phyloP scores from a whole-genome alignment of 2,797 vertebrate species.

The Catamblyrhynchus diadema region DNA sequence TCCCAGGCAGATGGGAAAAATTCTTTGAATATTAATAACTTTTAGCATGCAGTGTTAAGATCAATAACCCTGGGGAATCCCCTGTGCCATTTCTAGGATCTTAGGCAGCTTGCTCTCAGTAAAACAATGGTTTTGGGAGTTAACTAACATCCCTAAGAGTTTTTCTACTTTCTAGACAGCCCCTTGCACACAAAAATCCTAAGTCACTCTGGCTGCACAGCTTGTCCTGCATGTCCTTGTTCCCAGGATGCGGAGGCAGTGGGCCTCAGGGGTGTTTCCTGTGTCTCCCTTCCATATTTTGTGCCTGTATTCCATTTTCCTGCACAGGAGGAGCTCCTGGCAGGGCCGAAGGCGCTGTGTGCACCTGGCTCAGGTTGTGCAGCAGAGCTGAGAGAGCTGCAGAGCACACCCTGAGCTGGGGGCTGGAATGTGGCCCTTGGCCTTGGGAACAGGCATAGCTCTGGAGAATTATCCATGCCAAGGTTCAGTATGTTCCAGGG shows the following conservation, averaged over 20 bases:
- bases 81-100: background rate
- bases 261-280: background rate
- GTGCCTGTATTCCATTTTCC: background rate
- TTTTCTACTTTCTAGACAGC: background rate
- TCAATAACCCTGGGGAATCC: background rate
- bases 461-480: background rate
- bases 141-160: background rate
- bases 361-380: background rate
- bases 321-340: background rate
- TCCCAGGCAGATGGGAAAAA: background rate
- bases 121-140: background rate
- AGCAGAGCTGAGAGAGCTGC: background rate
- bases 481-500: conserved; percentile 26
- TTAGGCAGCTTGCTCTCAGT: background rate
- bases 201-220: background rate
- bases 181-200: background rate
- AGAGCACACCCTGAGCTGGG: fast-evolving
- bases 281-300: background rate
- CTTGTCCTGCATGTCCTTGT: background rate
- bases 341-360: fast-evolving
- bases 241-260: background rate
- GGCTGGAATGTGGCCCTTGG: background rate
- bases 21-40: background rate
- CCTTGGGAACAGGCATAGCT: background rate
- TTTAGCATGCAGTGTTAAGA: background rate